phyloP scores from a whole-genome alignment of 2,113 vertebrate species.

The Boulengerochromis microlepis region DNA sequence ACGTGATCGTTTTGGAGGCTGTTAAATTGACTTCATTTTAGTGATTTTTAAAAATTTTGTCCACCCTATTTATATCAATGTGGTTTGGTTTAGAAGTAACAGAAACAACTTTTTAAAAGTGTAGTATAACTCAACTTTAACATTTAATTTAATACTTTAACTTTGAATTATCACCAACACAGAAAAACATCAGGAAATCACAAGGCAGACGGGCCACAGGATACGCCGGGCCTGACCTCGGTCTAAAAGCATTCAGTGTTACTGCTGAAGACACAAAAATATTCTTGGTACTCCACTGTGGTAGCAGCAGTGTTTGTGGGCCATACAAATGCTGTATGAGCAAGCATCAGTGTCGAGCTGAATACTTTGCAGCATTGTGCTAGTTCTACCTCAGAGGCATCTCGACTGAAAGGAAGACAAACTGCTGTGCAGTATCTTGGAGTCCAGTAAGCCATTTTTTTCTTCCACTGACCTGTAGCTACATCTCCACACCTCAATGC shows the following conservation, averaged over 20 bases:
- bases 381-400: neutral
- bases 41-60: fast-evolving
- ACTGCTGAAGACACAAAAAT: neutral
- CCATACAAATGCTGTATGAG: neutral
- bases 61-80: neutral
- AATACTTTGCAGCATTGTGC: neutral
- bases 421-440: neutral
- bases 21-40: neutral
- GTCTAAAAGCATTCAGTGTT: neutral
- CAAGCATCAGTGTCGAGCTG: neutral
- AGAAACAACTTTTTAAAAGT: neutral
- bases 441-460: neutral
- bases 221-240: neutral
- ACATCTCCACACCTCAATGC: neutral
- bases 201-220: neutral
- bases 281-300: neutral
- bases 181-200: neutral
- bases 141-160: neutral
- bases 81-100: neutral
- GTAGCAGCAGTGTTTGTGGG: neutral
- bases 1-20: neutral
- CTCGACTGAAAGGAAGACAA: neutral
- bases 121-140: neutral
- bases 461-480: neutral
- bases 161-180: neutral